Conservation (phyloP, 1,140 invertebrate genomes). For the Hylaeus volcanicus region DNA sequence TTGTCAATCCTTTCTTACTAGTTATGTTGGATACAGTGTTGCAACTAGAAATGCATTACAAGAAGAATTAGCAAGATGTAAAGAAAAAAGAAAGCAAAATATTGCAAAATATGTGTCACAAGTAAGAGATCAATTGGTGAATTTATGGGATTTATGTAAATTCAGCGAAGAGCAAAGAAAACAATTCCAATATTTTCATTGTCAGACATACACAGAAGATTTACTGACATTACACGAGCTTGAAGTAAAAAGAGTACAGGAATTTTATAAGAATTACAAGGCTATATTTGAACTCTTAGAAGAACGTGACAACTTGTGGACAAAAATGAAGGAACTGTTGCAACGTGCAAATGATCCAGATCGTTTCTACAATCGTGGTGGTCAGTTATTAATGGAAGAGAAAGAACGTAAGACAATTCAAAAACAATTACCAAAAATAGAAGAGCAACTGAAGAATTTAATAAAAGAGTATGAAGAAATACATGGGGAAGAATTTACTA, state of each 20-base stretch:
- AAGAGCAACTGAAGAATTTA: slow-evolving; percentile 82
- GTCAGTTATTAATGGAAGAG: slow-evolving; percentile 90
- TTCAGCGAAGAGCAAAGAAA: slow-evolving; percentile 79
- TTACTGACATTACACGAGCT: slow-evolving; percentile 86
- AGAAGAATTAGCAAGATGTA: slow-evolving; percentile 83
- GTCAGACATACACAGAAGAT: slow-evolving; percentile 86
- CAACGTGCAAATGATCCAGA: slow-evolving; percentile 87
- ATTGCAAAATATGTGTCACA: slow-evolving; percentile 73
- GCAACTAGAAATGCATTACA: slow-evolving; percentile 80
- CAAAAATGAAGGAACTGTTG: slow-evolving; percentile 86
- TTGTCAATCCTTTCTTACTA: slow-evolving; percentile 79
- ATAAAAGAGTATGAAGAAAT: slow-evolving; percentile 81
- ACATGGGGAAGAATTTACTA: slow-evolving; percentile 81
- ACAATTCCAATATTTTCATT: slow-evolving; percentile 82
- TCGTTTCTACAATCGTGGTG: slow-evolving; percentile 91
- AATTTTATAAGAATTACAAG: slow-evolving; percentile 81
- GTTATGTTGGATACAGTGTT: slow-evolving; percentile 79
- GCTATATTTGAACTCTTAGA: slow-evolving; percentile 84
- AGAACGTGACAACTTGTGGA: slow-evolving; percentile 84
- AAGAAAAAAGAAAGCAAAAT: slow-evolving; percentile 83
- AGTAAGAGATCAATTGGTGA: slow-evolving; percentile 34
- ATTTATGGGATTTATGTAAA: slow-evolving; percentile 55
- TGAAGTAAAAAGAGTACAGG: slow-evolving; percentile 85
- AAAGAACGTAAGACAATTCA: slow-evolving; percentile 88
- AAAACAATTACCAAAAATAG: slow-evolving; percentile 85